Base-by-base conservation (phyloP, 1,140 invertebrate species). In the Eriosoma lanigerum region DNA sequence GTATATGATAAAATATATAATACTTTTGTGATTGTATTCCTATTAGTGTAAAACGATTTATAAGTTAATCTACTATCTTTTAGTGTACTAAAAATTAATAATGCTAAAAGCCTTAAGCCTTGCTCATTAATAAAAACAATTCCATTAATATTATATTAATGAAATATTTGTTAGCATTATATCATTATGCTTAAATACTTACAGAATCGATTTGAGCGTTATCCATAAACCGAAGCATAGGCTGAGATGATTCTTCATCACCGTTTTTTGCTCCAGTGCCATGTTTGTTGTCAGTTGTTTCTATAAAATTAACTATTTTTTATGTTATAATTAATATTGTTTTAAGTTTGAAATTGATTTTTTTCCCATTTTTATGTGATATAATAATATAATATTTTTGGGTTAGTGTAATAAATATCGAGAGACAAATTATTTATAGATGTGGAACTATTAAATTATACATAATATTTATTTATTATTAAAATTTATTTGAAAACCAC, bases 191-290 rank as follows among this genome's bases (percentile, higher is more conserved):
- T 6, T 24, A 2, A 75, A 21, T 60, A 60, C 56, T 78, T 62
- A 78, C 75, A n/a, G 75, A 62, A 60, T 78, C 75, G 38, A 48
- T 78, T 78, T 78, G 75, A 78, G 75, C 24, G 38, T 78, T 78
- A 46, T 78, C 75, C 75, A 78, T 44, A 29, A 78, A 78, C 32
- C 75, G 75, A 38, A 78, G 75, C 75, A 78, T 78, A 6, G 75
- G 75, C 17, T 78, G 75, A 6, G 38, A 78, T 13, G 56, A 60
- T 29, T 78, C 75, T 17, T 60, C 75, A 26, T 78, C 75, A 19
- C 56, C 52, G 21, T 46, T 76, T 21, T n/a, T 70, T 24, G 15
- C 73, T 5, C 72, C 50, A 58, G 21, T 76, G 17, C 75, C 75
- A 2, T 62, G 58, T 48, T 78, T 78, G 19, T 29, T 48, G 13